phyloP scores from a whole-genome alignment of 1,140 invertebrate genomes.

The Thereuonema tuberculata region DNA sequence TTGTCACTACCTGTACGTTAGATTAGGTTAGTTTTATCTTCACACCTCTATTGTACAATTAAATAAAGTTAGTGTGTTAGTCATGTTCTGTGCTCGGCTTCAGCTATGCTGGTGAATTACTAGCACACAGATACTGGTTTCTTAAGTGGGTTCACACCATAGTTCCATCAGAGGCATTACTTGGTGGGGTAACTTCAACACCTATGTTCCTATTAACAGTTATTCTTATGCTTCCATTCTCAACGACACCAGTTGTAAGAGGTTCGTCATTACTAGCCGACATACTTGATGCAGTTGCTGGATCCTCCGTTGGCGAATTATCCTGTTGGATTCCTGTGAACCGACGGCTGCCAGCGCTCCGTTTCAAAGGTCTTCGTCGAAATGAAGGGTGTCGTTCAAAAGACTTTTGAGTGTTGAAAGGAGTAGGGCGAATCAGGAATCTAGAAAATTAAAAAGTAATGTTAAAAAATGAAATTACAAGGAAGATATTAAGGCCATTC shows the following conservation, averaged over 20 bases:
- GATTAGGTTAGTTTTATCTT: too few relatives aligned
- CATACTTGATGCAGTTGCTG: not conserved
- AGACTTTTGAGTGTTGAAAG: constrained; percentile 83
- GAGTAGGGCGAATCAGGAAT: constrained; percentile 73
- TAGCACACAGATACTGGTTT: too few relatives aligned
- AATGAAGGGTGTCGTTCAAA: constrained; percentile 60
- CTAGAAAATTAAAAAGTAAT: constrained; percentile 33
- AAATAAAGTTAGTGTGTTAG: too few relatives aligned
- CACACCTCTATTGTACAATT: too few relatives aligned
- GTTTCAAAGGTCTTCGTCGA: not conserved
- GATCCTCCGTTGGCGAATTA: not conserved
- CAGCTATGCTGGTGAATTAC: too few relatives aligned
- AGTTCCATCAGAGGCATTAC: not conserved
- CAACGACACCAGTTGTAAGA: not conserved
- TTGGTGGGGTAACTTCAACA: constrained; percentile 3
- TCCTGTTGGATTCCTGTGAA: not conserved
- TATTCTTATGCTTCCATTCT: constrained; percentile 11
- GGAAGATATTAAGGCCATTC: too few relatives aligned
- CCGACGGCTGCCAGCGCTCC: not conserved
- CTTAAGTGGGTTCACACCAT: not conserved
- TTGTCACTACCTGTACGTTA: too few relatives aligned
- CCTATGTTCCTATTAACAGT: not conserved
- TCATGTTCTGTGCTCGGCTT: too few relatives aligned
- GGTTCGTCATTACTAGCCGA: not conserved
- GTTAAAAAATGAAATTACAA: not conserved